Evolutionary conservation across 2,797 vertebrate species (phyloP), one percentile per base, ranked within the genome.

Genomic region (Acropternis orthonyx): DNA sequence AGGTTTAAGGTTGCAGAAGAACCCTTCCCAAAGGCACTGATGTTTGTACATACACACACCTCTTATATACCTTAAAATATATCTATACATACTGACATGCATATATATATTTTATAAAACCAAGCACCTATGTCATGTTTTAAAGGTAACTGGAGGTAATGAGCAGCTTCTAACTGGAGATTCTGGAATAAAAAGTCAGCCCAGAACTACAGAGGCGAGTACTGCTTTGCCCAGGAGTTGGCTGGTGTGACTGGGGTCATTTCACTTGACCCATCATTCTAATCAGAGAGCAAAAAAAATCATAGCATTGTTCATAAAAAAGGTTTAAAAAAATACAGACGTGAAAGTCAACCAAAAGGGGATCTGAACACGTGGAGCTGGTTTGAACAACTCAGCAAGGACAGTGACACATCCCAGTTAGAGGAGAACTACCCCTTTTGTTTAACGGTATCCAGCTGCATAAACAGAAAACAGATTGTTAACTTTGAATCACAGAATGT

Each of bases 161-260:
- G 14, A 44, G 41, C 21, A 32, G 21, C 21, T 17, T 32, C 62
- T n/a, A 43, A 44, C 62, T n/a, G 41, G 41, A 44, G 41, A 61
- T 59, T 58, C 52, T 55, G 66, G 76, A 93, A 95, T 39, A 71
- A 78, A 65, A 76, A 66, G 68, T 62, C 75, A 76, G 48, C 52
- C 21, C 41, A 58, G 75, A 86, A 74, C 86, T 43, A 48, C 52
- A 32, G 15, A 85, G 58, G 26, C 14, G 18, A 30, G 71, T 51
- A 75, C 28, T 66, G 58, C 81, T 95, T 96, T 96, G 67, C 73
- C 74, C 89, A 69, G 49, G 80, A 91, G 77, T 39, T 67, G 63
- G 3, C 88, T 79, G 67, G 6, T 61, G 76, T 56, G 26, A 13
- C 52, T 76, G 41, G 43, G 32, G 36, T 32, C 55, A 23, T 61